Conservation (phyloP, 2,113 vertebrate species). For the Erpornis zantholeuca region DNA sequence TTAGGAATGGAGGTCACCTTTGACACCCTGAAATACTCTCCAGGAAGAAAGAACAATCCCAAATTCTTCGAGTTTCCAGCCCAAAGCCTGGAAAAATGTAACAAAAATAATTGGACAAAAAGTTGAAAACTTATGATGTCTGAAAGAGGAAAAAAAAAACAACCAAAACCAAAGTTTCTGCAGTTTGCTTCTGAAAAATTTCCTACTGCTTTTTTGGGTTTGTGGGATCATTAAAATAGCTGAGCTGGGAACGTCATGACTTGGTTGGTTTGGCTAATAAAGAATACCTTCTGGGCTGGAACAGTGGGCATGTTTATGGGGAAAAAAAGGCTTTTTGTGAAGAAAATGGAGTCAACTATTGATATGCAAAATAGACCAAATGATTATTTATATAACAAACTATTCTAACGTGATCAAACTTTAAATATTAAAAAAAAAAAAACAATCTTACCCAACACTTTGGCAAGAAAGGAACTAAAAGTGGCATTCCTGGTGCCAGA, state of each 20-base stretch:
- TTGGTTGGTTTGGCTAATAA: slow-evolving; percentile 35
- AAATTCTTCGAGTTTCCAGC: background rate
- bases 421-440: background rate
- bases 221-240: slow-evolving; percentile 64
- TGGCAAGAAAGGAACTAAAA: background rate
- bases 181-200: slow-evolving; percentile 26
- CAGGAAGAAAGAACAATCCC: background rate
- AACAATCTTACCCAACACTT: background rate
- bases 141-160: background rate
- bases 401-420: background rate
- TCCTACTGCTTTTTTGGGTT: slow-evolving; percentile 28
- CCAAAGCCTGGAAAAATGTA: background rate
- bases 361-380: slow-evolving; percentile 24
- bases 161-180: background rate
- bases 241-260: slow-evolving; percentile 26
- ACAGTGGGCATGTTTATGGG: background rate
- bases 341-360: background rate
- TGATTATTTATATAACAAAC: background rate
- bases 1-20: background rate
- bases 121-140: background rate
- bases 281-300: slow-evolving; percentile 19
- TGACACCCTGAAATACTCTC: background rate
- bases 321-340: background rate
- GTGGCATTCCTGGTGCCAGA: background rate
- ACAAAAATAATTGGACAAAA: background rate